Percentiles rank a stretch among this genome's conserved stretches.
phyloP scores from a whole-genome alignment of 2,888 invertebrate genomes.

The Pollenia griseotomentosa region DNA sequence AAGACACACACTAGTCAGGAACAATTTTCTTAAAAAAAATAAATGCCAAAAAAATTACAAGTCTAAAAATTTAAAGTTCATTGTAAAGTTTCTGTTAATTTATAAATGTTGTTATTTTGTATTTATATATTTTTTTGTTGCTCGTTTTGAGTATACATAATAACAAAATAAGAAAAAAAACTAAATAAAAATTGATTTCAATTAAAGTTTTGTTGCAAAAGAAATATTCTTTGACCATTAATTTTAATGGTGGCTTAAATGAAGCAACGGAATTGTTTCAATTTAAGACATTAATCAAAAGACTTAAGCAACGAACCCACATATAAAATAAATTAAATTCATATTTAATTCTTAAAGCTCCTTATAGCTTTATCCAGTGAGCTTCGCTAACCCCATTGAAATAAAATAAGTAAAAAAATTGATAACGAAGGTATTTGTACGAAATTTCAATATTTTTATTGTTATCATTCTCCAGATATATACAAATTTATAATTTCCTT shows the following conservation, averaged over 20 bases:
- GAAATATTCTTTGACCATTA: constrained; percentile 35
- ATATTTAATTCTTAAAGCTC: no score
- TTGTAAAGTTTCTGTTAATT: constrained; percentile 53
- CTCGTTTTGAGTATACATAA: neutral
- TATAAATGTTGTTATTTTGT: constrained; percentile 40
- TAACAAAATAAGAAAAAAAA: neutral
- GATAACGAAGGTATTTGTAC: no score
- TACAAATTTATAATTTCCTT: no score
- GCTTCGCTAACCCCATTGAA: no score
- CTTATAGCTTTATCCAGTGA: no score
- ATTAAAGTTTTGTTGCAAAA: constrained; percentile 30
- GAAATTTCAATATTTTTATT: no score
- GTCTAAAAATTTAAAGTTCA: constrained; percentile 40
- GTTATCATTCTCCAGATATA: no score
- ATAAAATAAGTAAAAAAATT: no score
- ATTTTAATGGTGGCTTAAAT: constrained; percentile 43
- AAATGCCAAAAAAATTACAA: constrained; percentile 37
- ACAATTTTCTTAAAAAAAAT: constrained; percentile 50
- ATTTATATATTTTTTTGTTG: constrained; percentile 2
- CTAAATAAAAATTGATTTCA: constrained; percentile 42
- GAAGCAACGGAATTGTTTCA: constrained; percentile 25
- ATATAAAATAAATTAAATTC: neutral
- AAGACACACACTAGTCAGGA: constrained; percentile 55
- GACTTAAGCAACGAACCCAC: constrained; percentile 62
- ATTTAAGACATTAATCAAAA: constrained; percentile 57